Base-by-base conservation (phyloP, 1,140 invertebrate species). In the Charaxes varanes region DNA sequence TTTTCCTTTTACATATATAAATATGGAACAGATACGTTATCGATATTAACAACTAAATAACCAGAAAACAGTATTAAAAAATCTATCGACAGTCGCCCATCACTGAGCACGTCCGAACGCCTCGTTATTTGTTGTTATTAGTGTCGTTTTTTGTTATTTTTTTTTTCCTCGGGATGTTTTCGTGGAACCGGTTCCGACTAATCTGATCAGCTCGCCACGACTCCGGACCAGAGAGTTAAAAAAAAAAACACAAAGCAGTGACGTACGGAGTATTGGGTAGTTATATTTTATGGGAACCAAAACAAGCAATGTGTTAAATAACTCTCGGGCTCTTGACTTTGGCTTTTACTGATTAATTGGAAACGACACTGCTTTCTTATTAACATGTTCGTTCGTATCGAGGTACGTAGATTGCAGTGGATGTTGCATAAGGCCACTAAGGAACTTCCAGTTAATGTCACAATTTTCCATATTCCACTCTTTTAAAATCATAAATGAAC, bases 91-190 rank as follows among this genome's bases (percentile, higher is more conserved):
- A 35, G 6, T 6, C 22, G 31, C 44, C 18, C 69, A 63, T 63
- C 69, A 62, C 74, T 71, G 13, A 57, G 17, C 32, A 27, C 51
- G 36, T 42, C 22, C 54, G 54, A 50, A 58, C 49, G 62, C 56
- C 72, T 80, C 71, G 72, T 80, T 80, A 80, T 77, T 80, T 80
- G 76, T 80, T 80, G 72, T 80, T 80, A 77, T 80, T 80, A 80
- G 72, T 59, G 61, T 77, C 53, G 55, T 71, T 74, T 74, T 72
- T 78, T 71, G 51, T 63, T 62, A 59, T 65, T 71, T 67, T 43
- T 65, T n/a, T 73, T 62, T 56, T 6, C 51, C 53, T 49, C 60
- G 66, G 70, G 65, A 69, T 70, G 70, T 70, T 77, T 78, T 69
- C 51, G 65, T 56, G 50, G 55, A 70, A 77, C 72, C 68, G 72